Percentiles rank a stretch among this genome's conserved stretches.
Evolutionary conservation across 2,113 vertebrate genomes (phyloP).

Genomic region (Nothobranchius furzeri): DNA sequence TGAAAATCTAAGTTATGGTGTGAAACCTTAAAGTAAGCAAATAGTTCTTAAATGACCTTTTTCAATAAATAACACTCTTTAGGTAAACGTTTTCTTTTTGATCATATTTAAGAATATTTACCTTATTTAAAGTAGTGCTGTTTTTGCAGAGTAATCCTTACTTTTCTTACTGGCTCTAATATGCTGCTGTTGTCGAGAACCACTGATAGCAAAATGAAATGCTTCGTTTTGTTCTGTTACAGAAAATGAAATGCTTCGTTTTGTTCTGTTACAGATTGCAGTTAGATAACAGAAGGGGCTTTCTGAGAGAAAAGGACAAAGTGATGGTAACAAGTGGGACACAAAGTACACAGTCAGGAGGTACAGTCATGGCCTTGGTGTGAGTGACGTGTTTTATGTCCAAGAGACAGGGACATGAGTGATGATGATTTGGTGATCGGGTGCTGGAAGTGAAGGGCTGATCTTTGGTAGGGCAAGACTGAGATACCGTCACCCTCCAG

Average conservation of each 20-base stretch:
- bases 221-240: neutral
- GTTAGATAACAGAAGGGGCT: constrained; percentile 24
- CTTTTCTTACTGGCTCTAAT: no score
- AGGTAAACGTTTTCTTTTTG: no score
- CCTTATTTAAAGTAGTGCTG: no score
- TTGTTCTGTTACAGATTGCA: neutral
- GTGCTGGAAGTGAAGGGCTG: constrained; percentile 34
- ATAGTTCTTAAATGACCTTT: no score
- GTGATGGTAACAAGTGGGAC: constrained; percentile 41
- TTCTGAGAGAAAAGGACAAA: constrained; percentile 34
- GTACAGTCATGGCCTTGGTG: constrained; percentile 47
- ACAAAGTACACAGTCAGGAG: constrained; percentile 52
- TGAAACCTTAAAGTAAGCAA: no score
- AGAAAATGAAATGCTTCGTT: neutral
- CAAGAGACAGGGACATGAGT: constrained; percentile 61
- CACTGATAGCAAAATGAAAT: constrained; percentile 3
- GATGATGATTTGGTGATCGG: constrained; percentile 42
- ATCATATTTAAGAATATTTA: no score
- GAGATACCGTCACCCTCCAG: constrained; percentile 45
- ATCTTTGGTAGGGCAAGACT: constrained; percentile 21
- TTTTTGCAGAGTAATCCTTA: no score
- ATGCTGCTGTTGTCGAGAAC: neutral
- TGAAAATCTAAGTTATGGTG: no score
- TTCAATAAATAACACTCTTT: no score
- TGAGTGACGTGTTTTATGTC: constrained; percentile 62